Conservation (phyloP, 2,113 vertebrate genomes). For the Lophura nycthemera region DNA sequence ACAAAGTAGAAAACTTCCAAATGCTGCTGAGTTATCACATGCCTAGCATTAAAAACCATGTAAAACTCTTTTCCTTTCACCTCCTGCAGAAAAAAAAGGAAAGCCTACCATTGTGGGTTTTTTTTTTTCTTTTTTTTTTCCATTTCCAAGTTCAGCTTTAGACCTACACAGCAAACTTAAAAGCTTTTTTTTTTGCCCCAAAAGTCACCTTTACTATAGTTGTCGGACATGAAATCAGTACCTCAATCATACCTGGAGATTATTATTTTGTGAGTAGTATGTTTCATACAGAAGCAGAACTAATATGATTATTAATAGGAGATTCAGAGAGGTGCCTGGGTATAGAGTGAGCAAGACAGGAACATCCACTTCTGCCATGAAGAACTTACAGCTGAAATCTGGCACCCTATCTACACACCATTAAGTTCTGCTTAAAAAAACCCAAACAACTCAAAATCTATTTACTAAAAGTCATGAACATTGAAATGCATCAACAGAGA, state of each 20-base stretch:
- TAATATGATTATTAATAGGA: background rate
- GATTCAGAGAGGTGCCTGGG: background rate
- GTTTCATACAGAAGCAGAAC: background rate
- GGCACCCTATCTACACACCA: background rate
- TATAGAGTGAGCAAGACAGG: background rate
- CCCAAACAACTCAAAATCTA: background rate
- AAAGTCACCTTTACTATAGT: constrained; percentile 3
- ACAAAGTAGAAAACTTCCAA: background rate
- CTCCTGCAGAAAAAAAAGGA: background rate
- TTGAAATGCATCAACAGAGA: background rate
- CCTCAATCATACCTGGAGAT: background rate
- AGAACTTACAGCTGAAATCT: background rate
- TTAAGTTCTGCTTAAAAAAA: constrained; percentile 18
- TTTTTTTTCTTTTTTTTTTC: too few relatives aligned
- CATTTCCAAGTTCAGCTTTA: background rate
- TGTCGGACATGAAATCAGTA: background rate
- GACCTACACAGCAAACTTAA: background rate
- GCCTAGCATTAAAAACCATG: background rate
- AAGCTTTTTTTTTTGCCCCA: background rate
- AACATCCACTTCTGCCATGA: background rate
- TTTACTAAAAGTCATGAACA: background rate
- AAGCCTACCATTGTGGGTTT: background rate
- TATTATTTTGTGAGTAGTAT: background rate
- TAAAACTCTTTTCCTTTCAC: background rate
- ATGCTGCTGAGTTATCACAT: background rate